Evolutionary conservation across 2,797 vertebrate species (phyloP), one percentile per base, ranked within the genome.

Genomic region (Chelonia mydas): DNA sequence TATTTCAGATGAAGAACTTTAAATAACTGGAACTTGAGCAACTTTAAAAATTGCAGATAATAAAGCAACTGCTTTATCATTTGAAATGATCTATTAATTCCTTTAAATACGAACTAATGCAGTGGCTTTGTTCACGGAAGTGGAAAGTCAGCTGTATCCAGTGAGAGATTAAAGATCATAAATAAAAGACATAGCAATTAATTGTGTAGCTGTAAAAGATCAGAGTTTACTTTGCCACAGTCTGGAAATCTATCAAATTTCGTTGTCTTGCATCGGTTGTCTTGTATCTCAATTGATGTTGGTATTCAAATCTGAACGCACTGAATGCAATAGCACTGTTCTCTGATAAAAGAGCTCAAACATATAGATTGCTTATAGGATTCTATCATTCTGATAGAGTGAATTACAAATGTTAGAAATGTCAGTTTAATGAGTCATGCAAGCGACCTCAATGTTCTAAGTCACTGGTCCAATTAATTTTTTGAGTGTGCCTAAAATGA

Each of bases 351-450:
- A 93, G 95, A 97, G 94, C 86, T 89, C 47, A 37, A 98, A 96
- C 2, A 3, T 96, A 96, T 83, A 97, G 97, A 97, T 88, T 92
- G 97, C 92, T 97, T 96, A 93, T 85, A 94, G n/a, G 94, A 97
- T 96, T 97, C 97, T 97, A 96, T 98, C 96, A 96, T 94, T 98
- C 97, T 97, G 92, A 94, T 53, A 84, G 87, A 94, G 87, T 31
- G 76, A 97, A 97, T 97, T 94, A 93, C 93, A 96, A 97, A 97
- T 96, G 96, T 95, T 97, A 95, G 95, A 98, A 98, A 98, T 97
- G 97, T 98, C 98, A 98, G 98, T 95, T 98, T 98, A 98, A 98
- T 98, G 98, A 98, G 98, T 98, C 98, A 98, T 98, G 98, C 97
- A 97, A 92, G 96, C 92, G 88, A 51, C 93, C 92, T 95, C 90